Percentiles rank a stretch among this genome's conserved stretches.
phyloP scores from a whole-genome alignment of 1,140 invertebrate genomes.

The Drosophila pandora region DNA sequence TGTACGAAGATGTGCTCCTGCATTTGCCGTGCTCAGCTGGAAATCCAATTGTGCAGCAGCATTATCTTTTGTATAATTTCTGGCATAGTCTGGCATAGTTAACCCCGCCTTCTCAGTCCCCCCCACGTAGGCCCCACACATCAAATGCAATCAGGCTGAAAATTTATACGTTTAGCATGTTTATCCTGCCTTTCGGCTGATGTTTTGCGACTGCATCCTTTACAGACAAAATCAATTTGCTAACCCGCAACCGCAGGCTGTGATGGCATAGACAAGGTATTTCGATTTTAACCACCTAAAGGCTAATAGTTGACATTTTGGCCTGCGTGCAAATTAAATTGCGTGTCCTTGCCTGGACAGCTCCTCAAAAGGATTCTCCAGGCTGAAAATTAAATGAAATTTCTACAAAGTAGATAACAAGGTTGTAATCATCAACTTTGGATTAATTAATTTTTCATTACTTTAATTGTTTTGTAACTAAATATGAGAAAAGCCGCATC shows the following conservation, averaged over 20 bases:
- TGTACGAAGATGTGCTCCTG: slow-evolving; percentile 28
- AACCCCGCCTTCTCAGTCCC: slow-evolving; percentile 2
- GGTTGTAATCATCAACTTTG: not conserved
- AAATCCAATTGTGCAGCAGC: slow-evolving; percentile 71
- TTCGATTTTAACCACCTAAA: slow-evolving; percentile 7
- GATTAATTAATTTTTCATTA: not conserved
- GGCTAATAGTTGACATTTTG: slow-evolving; percentile 12
- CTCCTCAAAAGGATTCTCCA: not conserved
- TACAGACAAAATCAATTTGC: slow-evolving; percentile 42
- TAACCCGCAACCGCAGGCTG: slow-evolving; percentile 25
- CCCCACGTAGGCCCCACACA: not conserved
- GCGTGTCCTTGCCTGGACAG: not conserved
- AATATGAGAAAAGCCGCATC: not conserved
- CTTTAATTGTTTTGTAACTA: not conserved
- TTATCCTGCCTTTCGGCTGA: slow-evolving; percentile 17
- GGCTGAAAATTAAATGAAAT: not conserved
- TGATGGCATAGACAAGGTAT: slow-evolving; percentile 11
- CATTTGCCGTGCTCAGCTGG: slow-evolving; percentile 36
- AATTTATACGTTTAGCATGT: slow-evolving; percentile 39
- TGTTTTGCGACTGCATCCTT: not conserved
- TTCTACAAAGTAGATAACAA: not conserved
- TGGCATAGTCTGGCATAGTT: slow-evolving; percentile 20
- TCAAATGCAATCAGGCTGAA: slow-evolving; percentile 44
- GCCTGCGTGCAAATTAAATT: slow-evolving; percentile 16
- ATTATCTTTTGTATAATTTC: slow-evolving; percentile 70